Conservation (phyloP, 1,140 invertebrate genomes). For the Zaprionus nigranus region DNA sequence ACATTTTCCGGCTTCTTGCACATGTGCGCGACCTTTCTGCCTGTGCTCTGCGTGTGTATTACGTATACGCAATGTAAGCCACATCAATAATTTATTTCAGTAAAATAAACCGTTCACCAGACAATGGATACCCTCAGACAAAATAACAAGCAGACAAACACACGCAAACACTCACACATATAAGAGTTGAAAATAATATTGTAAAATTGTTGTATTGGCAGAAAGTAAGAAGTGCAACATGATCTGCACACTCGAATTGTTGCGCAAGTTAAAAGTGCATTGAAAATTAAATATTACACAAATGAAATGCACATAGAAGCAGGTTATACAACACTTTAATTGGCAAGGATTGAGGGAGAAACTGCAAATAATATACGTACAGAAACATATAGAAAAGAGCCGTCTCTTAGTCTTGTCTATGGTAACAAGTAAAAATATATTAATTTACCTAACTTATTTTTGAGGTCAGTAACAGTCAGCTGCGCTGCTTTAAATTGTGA, state of each 20-base stretch:
- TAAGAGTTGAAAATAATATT: slow-evolving; percentile 1
- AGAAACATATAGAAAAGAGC: too few species aligned
- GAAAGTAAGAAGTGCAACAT: slow-evolving; percentile 26
- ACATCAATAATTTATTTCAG: slow-evolving; percentile 65
- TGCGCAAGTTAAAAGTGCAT: slow-evolving; percentile 15
- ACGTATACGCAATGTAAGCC: slow-evolving; percentile 41
- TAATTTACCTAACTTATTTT: background rate
- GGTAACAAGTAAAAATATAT: background rate
- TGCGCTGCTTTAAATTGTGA: slow-evolving; percentile 23
- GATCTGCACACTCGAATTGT: slow-evolving; percentile 20
- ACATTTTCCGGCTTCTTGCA: slow-evolving; percentile 46
- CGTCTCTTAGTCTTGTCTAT: too few species aligned
- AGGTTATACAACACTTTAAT: background rate
- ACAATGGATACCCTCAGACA: slow-evolving; percentile 43
- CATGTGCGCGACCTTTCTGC: slow-evolving; percentile 33
- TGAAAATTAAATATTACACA: background rate
- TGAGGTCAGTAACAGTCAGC: background rate
- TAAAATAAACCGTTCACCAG: too few species aligned
- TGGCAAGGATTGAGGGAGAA: background rate
- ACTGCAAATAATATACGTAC: background rate
- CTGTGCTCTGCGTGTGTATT: background rate
- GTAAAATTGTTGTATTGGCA: slow-evolving; percentile 20
- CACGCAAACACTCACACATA: background rate
- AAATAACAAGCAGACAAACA: slow-evolving; percentile 34
- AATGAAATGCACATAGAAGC: background rate